Evolutionary conservation across 1,140 invertebrate genomes (phyloP).

Genomic region (Berghia stephanieae): DNA sequence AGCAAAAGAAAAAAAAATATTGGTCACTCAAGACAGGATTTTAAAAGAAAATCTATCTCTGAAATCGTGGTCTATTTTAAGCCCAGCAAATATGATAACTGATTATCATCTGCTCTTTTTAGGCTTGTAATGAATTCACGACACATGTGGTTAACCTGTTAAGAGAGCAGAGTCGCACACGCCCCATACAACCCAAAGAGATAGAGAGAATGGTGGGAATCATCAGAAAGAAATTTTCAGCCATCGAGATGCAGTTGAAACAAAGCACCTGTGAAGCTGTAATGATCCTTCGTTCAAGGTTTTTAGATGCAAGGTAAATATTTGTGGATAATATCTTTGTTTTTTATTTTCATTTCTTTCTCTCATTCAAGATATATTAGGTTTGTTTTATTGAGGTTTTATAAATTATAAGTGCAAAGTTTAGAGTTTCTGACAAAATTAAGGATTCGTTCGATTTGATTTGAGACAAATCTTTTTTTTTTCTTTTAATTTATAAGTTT

Average conservation of each 20-base stretch:
- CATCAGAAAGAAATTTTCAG: slow-evolving; percentile 99
- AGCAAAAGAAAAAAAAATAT: too few relatives aligned
- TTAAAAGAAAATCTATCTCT: too few relatives aligned
- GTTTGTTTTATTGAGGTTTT: too few relatives aligned
- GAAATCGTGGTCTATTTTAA: neutral
- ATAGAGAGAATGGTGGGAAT: slow-evolving; percentile 99
- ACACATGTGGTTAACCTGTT: slow-evolving; percentile 99
- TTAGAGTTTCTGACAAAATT: too few relatives aligned
- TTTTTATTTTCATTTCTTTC: neutral
- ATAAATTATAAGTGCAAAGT: too few relatives aligned
- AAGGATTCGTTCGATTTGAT: too few relatives aligned
- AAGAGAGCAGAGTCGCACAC: slow-evolving; percentile 94
- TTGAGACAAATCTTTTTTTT: too few relatives aligned
- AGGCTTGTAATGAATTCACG: slow-evolving; percentile 99
- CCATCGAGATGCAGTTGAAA: slow-evolving; percentile 99
- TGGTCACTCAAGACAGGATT: too few relatives aligned
- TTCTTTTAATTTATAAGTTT: too few relatives aligned
- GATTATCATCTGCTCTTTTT: slow-evolving; percentile 51
- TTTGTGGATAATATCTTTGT: neutral
- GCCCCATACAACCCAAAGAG: slow-evolving; percentile 95
- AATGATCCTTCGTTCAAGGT: slow-evolving; percentile 94
- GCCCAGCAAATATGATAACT: neutral
- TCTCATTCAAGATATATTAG: neutral
- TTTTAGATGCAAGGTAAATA: slow-evolving; percentile 91
- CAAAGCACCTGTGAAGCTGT: slow-evolving; percentile 99